Conservation (phyloP, 2,113 vertebrate genomes). For the Symphodus melops region DNA sequence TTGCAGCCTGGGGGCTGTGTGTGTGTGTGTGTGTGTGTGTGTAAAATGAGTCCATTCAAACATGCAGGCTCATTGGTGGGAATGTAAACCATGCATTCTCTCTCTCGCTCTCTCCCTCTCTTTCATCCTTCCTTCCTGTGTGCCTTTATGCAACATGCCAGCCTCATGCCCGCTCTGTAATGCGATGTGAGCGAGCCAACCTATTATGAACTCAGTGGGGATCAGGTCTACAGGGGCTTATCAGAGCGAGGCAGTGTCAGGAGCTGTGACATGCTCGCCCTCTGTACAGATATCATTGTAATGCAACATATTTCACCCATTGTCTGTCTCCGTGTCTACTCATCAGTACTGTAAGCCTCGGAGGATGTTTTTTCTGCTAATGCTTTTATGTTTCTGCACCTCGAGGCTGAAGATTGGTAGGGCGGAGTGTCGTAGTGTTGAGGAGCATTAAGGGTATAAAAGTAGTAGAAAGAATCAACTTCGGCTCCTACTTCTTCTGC, state of each 20-base stretch:
- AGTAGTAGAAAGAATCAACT: constrained; percentile 11
- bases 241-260: constrained; percentile 63
- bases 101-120: constrained; percentile 19
- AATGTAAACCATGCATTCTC: constrained; percentile 27
- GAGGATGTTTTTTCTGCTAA: constrained; percentile 46
- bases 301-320: constrained; percentile 53
- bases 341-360: constrained; percentile 30
- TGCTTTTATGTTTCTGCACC: constrained; percentile 39
- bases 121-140: neutral
- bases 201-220: constrained; percentile 69
- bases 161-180: constrained; percentile 40
- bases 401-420: constrained; percentile 45
- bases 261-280: constrained; percentile 33
- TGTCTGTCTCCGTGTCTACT: constrained; percentile 49
- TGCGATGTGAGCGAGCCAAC: constrained; percentile 55
- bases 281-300: constrained; percentile 51
- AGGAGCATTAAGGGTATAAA: constrained; percentile 33
- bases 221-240: constrained; percentile 64
- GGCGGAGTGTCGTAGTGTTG: constrained; percentile 14
- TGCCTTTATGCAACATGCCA: constrained; percentile 61
- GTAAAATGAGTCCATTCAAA: constrained; percentile 37
- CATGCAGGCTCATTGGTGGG: constrained; percentile 23
- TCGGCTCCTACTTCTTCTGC: neutral
- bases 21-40: constrained; percentile 9
- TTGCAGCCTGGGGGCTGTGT: constrained; percentile 15